Evolutionary conservation across 2,888 invertebrate genomes (phyloP), one percentile per base, ranked within the genome.

Genomic region (Caenorhabditis panamensis): DNA sequence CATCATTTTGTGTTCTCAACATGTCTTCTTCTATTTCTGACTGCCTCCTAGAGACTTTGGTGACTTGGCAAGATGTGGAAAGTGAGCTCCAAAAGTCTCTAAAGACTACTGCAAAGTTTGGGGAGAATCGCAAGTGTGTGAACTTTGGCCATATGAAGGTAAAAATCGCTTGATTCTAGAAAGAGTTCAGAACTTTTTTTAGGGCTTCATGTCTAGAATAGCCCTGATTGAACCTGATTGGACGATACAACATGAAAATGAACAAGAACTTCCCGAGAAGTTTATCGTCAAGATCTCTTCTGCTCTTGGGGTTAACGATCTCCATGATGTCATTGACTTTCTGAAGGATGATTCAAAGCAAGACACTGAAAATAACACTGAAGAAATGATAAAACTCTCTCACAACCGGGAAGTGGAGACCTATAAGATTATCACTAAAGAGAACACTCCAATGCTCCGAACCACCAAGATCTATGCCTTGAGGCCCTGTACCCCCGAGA

Each of bases 61-160:
- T 51, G 22, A 51, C 51, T 5, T 51, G 51, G 51, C 51, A 51
- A 18, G 51, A 51, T 24, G 24, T 51, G 22, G 51, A 51, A 18
- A 3, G 6, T 4, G 51, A 20, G 22, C 20, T 51, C 8, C 51
- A 51, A 13, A 24, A 20, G 22, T 51, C 51, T 9, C 24, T 51
- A 20, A 13, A 13, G 22, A 51, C 51, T 13, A 51, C 4, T 22
- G 51, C 51, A 22, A 51, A 51, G 24, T 51, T 51, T 51, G 51
- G 51, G 2, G 51, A 20, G 22, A 51, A 51, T 2, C 4, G 24
- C 18, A 22, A 20, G 20, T 3, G 9, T 13, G 13, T 8, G 2
- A 51, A 18, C 18, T 22, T 51, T 2, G 24, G 51, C 6, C 4
- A 18, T 18, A 22, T 51, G 51, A 9, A 51, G 24, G 51, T 51